These are phyloP conservation scores for Paratrypauchen microcephalus DNA, from an alignment of 2,797 vertebrate genomes.

Conservation along the genomic window DNA sequence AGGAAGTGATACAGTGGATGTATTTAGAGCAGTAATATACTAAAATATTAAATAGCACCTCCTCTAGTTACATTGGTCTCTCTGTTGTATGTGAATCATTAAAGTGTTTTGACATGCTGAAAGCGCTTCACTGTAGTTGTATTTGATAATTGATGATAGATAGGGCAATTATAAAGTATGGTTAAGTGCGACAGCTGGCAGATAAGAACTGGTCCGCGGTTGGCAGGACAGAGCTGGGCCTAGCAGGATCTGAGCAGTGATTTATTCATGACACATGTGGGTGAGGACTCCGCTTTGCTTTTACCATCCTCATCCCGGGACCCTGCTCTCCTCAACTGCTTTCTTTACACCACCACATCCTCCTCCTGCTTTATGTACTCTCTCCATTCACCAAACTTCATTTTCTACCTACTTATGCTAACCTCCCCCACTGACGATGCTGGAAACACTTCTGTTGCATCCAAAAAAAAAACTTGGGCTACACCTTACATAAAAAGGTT, in stretches of 20 bases:
- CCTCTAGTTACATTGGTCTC: slow-evolving; percentile 15
- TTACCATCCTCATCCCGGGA: slow-evolving; percentile 26
- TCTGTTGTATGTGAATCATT: slow-evolving; percentile 20
- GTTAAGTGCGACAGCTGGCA: slow-evolving; percentile 47
- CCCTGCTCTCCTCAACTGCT: slow-evolving; percentile 30
- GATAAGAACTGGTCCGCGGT: slow-evolving; percentile 54
- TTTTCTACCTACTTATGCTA: slow-evolving; percentile 55
- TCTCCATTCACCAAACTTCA: slow-evolving; percentile 27
- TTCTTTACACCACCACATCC: slow-evolving; percentile 54
- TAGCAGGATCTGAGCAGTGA: slow-evolving; percentile 56
- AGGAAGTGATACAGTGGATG: slow-evolving; percentile 32
- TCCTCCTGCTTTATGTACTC: slow-evolving; percentile 36
- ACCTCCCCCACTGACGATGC: slow-evolving; percentile 51
- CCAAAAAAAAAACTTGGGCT: slow-evolving; percentile 4
- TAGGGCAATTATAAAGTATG: slow-evolving; percentile 58
- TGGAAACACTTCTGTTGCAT: slow-evolving; percentile 37
- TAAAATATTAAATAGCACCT: neutral
- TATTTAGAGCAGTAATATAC: slow-evolving; percentile 10
- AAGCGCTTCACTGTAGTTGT: slow-evolving; percentile 37
- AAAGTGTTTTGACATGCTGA: slow-evolving; percentile 19
- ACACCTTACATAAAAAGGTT: slow-evolving; percentile 7
- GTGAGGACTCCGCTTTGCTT: slow-evolving; percentile 51
- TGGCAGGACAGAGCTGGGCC: slow-evolving; percentile 38
- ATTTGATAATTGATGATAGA: slow-evolving; percentile 56
- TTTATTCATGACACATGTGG: slow-evolving; percentile 74